Evolutionary conservation across 2,888 invertebrate genomes (phyloP).

Genomic region (Chrysomela aeneicollis): DNA sequence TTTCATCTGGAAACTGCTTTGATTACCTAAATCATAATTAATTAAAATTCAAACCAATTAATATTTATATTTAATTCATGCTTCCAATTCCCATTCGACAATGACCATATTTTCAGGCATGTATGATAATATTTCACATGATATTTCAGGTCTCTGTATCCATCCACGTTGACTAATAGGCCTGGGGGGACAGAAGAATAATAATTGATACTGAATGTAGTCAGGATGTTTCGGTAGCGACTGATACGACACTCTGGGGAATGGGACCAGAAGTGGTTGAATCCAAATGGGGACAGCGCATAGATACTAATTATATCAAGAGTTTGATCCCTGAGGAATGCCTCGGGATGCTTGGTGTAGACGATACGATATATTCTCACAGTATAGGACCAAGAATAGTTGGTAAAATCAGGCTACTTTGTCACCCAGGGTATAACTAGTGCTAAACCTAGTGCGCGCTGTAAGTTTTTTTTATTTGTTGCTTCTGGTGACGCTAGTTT

Average conservation of each 20-base stretch:
- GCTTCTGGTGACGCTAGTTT: no score
- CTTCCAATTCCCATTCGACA: no score
- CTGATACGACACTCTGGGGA: slow-evolving; percentile 12
- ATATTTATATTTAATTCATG: no score
- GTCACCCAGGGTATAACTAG: no score
- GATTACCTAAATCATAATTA: no score
- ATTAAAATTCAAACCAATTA: no score
- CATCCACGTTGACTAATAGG: not conserved
- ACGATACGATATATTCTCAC: not conserved
- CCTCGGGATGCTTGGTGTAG: slow-evolving; percentile 12
- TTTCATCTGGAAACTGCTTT: no score
- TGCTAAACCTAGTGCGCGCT: no score
- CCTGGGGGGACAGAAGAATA: not conserved
- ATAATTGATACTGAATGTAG: slow-evolving; percentile 6
- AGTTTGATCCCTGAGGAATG: slow-evolving; percentile 46
- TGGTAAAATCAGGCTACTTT: no score
- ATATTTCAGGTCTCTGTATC: not conserved
- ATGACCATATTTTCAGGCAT: no score
- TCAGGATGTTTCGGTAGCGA: slow-evolving; percentile 6
- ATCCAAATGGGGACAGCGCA: slow-evolving; percentile 25
- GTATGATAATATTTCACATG: no score
- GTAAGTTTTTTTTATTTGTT: no score
- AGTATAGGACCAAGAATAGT: not conserved
- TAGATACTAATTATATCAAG: slow-evolving; percentile 49
- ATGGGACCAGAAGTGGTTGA: slow-evolving; percentile 21